phyloP scores from a whole-genome alignment of 1,140 invertebrate species.

The Latrodectus geometricus region DNA sequence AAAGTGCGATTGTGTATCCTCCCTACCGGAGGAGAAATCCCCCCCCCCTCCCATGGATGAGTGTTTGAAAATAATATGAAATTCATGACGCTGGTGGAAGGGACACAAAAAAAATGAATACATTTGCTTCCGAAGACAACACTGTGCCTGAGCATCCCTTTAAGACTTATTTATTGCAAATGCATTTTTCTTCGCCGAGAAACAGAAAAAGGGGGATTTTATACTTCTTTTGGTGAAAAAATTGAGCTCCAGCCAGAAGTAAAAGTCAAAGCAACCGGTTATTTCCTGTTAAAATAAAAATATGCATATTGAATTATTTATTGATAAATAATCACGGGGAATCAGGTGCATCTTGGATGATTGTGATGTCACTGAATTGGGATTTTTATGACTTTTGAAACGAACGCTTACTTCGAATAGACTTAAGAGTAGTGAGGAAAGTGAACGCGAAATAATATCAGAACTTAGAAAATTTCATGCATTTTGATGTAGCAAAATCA shows the following conservation, averaged over 20 bases:
- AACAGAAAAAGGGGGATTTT: not conserved
- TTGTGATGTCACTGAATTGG: no score
- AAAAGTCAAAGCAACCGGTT: not conserved
- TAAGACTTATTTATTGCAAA: conserved; percentile 53
- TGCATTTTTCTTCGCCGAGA: not conserved
- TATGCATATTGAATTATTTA: not conserved
- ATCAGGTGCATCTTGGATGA: no score
- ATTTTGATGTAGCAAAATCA: no score
- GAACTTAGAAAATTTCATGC: no score
- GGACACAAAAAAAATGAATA: conserved; percentile 35
- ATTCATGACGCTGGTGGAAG: conserved; percentile 47
- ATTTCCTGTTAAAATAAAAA: not conserved
- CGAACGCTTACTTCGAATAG: no score
- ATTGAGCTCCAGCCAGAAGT: not conserved
- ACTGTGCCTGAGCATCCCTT: not conserved
- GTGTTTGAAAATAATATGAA: conserved; percentile 41
- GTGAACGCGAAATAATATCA: no score
- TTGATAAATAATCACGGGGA: not conserved
- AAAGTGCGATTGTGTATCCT: not conserved
- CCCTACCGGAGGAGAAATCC: not conserved
- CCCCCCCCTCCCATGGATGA: not conserved
- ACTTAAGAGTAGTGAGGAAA: no score
- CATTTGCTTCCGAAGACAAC: conserved; percentile 24
- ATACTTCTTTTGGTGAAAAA: not conserved
- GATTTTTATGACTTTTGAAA: no score